Conservation (phyloP, 2,797 vertebrate genomes). For the Crenuchus spilurus region DNA sequence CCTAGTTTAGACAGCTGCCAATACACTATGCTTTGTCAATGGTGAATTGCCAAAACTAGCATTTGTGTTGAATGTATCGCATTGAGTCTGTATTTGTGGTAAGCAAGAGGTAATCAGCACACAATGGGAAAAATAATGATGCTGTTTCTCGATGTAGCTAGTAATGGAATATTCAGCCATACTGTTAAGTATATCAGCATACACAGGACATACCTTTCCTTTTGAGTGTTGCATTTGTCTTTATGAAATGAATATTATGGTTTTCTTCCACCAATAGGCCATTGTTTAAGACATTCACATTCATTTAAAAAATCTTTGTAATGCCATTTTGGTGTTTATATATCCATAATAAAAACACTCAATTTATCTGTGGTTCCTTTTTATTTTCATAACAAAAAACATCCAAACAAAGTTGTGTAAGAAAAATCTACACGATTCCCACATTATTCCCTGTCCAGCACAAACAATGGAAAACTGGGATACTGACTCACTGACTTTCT, state of each 20-base stretch:
- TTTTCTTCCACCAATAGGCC: constrained; percentile 21
- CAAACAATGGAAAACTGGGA: constrained; percentile 51
- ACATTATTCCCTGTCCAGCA: constrained; percentile 63
- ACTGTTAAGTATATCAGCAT: constrained; percentile 17
- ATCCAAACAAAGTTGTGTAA: constrained; percentile 81
- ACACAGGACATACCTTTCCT: not conserved
- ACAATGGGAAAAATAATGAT: not conserved
- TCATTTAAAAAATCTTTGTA: not conserved
- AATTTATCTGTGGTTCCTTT: constrained; percentile 71
- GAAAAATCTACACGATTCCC: constrained; percentile 80
- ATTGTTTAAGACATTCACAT: constrained; percentile 17
- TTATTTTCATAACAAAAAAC: constrained; percentile 82
- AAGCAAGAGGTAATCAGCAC: not conserved
- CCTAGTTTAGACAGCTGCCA: constrained; percentile 20
- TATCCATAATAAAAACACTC: constrained; percentile 38
- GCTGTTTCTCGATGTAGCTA: constrained; percentile 12
- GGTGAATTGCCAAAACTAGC: constrained; percentile 74
- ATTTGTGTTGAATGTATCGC: constrained; percentile 69
- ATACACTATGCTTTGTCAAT: constrained; percentile 3
- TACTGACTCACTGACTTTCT: constrained; percentile 44
- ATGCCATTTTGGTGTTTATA: not conserved
- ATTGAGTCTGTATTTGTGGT: constrained; percentile 48
- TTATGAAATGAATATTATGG: constrained; percentile 1
- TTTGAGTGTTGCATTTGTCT: constrained; percentile 8
- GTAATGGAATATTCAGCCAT: constrained; percentile 15